Conservation (phyloP, 2,797 vertebrate species). For the Anabacerthia variegaticeps region DNA sequence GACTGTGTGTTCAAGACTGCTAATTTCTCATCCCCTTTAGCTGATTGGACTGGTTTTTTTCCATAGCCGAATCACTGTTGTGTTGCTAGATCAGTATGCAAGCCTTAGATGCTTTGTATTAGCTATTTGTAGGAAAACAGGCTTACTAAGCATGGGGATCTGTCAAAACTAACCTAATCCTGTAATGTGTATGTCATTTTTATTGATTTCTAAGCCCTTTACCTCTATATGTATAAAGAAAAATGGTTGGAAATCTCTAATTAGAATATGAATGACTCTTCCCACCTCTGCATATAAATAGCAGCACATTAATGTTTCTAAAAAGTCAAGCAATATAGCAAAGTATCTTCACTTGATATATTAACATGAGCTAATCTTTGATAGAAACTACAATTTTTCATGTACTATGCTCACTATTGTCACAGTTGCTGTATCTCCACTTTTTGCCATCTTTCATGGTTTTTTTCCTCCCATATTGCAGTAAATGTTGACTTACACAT, state of each 20-base stretch:
- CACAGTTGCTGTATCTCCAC: neutral
- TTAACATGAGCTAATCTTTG: neutral
- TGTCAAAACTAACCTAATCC: neutral
- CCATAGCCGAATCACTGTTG: neutral
- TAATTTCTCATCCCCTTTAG: neutral
- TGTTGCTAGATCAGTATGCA: neutral
- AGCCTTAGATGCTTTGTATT: neutral
- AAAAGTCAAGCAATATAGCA: neutral
- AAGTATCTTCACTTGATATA: neutral
- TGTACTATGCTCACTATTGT: neutral
- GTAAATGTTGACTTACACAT: neutral
- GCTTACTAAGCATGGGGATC: neutral
- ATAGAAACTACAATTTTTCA: neutral
- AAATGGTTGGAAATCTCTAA: neutral
- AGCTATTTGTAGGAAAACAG: neutral
- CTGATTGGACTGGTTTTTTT: neutral
- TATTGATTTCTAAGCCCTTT: neutral
- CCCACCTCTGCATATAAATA: neutral
- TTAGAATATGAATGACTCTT: neutral
- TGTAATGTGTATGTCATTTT: neutral
- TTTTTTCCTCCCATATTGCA: fast-evolving
- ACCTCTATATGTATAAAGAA: neutral
- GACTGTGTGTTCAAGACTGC: neutral
- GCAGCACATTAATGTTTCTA: neutral
- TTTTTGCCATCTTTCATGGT: neutral